phyloP scores from a whole-genome alignment of 2,888 invertebrate species.

The Campoletis raptor region DNA sequence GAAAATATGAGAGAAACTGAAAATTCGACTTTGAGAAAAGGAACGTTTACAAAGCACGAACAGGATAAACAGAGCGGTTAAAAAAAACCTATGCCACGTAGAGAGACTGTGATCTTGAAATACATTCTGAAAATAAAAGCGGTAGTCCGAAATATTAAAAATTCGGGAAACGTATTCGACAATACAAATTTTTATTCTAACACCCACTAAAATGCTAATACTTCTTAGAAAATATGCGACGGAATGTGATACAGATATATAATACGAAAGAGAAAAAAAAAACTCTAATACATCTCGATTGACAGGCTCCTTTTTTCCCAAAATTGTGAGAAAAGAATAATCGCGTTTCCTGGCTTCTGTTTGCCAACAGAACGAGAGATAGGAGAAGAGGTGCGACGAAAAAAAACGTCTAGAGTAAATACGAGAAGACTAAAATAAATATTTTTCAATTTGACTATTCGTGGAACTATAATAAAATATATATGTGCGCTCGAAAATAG shows the following conservation, averaged over 20 bases:
- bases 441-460: background rate
- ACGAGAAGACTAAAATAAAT: background rate
- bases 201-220: conserved; percentile 7
- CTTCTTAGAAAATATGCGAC: background rate
- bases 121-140: conserved; percentile 3
- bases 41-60: conserved; percentile 9
- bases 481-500: background rate
- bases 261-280: background rate
- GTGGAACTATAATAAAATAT: background rate
- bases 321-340: conserved; percentile 1
- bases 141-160: background rate
- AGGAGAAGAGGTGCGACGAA: background rate
- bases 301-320: background rate
- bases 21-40: background rate
- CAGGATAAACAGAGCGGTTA: conserved; percentile 49
- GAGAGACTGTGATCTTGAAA: background rate
- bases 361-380: conserved; percentile 17
- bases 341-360: conserved; percentile 24
- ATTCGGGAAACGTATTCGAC: conserved; percentile 1
- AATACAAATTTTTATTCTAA: background rate
- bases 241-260: conserved; percentile 10
- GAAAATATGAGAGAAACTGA: conserved; percentile 9
- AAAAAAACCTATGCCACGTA: background rate
- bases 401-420: background rate
- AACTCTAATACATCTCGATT: background rate